These are phyloP conservation scores for Tragelaphus scriptus DNA, from an alignment of 2,113 vertebrate species.

Conservation along the genomic window DNA sequence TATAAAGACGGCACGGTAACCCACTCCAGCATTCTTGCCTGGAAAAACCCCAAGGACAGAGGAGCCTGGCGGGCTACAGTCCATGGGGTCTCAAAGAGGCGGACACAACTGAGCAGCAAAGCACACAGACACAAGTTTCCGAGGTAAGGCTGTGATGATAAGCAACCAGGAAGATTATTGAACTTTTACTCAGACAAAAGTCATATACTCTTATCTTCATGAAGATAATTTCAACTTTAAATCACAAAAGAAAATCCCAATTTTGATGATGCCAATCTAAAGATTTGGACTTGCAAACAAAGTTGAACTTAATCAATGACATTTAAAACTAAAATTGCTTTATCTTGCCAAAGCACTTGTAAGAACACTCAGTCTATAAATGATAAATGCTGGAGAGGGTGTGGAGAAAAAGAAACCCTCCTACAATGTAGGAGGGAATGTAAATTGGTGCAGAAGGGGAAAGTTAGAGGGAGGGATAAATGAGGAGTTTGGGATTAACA, in stretches of 20 bases:
- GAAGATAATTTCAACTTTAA: neutral
- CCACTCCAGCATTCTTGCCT: neutral
- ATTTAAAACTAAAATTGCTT: neutral
- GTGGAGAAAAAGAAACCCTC: neutral
- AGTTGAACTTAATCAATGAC: neutral
- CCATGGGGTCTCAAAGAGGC: rapidly evolving
- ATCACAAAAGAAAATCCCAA: neutral
- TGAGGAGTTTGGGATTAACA: neutral
- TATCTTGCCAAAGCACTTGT: neutral
- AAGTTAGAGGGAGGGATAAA: neutral
- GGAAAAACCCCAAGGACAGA: neutral
- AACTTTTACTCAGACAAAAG: neutral
- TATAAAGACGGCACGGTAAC: neutral
- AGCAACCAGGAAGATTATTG: neutral
- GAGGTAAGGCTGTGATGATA: neutral
- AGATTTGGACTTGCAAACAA: neutral
- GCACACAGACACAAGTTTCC: neutral
- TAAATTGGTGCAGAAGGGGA: neutral
- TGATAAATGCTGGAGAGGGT: neutral
- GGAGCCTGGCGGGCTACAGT: neutral
- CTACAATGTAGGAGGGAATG: neutral
- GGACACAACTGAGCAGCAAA: neutral
- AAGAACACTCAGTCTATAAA: neutral
- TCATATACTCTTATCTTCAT: neutral
- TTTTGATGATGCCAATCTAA: neutral